Percentiles rank a stretch among this genome's conserved stretches.
phyloP scores from a whole-genome alignment of 2,888 invertebrate species.

The Coelinius sp. region DNA sequence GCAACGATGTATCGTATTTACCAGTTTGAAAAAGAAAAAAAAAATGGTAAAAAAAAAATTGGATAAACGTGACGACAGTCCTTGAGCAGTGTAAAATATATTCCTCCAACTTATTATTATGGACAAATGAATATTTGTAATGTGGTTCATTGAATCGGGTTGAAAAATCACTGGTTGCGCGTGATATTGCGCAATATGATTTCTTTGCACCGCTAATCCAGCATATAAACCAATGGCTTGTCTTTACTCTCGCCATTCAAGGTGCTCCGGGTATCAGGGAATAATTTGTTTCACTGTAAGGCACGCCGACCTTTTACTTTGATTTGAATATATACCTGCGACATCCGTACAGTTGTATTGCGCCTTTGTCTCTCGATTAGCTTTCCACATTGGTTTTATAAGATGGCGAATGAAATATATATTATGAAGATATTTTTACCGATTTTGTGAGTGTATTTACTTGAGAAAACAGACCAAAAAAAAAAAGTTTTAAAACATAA shows the following conservation, averaged over 20 bases:
- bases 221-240: slow-evolving; percentile 16
- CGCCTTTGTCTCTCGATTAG: slow-evolving; percentile 1
- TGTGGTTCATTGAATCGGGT: slow-evolving; percentile 2
- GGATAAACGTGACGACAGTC: slow-evolving; percentile 7
- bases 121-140: slow-evolving; percentile 12
- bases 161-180: slow-evolving; percentile 19
- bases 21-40: neutral
- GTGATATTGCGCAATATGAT: slow-evolving; percentile 26
- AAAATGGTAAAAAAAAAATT: neutral
- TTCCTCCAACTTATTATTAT: neutral
- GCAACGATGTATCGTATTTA: slow-evolving; percentile 18
- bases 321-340: too few species aligned
- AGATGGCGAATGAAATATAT: too few species aligned
- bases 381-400: neutral
- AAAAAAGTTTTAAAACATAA: neutral
- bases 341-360: slow-evolving; percentile 15
- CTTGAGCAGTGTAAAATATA: neutral
- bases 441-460: too few species aligned
- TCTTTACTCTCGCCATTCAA: slow-evolving; percentile 42
- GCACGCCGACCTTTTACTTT: slow-evolving; percentile 23
- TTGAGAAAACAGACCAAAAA: too few species aligned
- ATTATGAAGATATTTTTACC: too few species aligned
- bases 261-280: slow-evolving; percentile 41
- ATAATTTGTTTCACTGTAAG: slow-evolving; percentile 18
- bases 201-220: slow-evolving; percentile 24